Percentiles rank a stretch among this genome's conserved stretches.
These are phyloP conservation scores for Acleris cristana DNA, from an alignment of 2,888 invertebrate species.

Conservation along the genomic window DNA sequence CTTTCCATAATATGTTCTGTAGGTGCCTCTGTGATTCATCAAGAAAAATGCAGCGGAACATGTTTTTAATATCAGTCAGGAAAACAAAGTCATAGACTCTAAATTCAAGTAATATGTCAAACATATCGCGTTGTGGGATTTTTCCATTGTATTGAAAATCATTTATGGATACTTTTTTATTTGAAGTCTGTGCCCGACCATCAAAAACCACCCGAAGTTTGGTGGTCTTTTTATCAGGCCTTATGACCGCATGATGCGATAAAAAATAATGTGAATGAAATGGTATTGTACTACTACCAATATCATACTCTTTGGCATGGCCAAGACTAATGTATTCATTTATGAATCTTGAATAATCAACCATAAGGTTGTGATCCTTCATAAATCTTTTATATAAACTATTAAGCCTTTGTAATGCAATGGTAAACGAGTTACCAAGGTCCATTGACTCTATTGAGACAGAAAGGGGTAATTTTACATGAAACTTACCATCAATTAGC, in stretches of 20 bases:
- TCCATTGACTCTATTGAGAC: neutral
- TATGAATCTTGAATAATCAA: conserved; percentile 3
- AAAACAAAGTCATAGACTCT: neutral
- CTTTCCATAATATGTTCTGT: neutral
- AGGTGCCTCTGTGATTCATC: neutral
- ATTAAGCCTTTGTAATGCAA: conserved; percentile 1
- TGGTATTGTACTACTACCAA: neutral
- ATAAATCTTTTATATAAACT: neutral
- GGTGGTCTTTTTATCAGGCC: neutral
- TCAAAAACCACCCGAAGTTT: neutral
- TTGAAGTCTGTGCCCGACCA: neutral
- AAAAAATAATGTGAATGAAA: conserved; percentile 3
- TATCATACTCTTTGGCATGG: neutral
- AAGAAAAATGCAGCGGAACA: neutral
- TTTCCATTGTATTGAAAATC: conserved; percentile 5
- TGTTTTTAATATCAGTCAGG: neutral
- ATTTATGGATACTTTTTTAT: conserved; percentile 3
- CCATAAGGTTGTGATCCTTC: neutral
- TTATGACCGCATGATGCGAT: neutral
- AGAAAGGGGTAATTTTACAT: neutral
- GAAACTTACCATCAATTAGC: conserved; percentile 3
- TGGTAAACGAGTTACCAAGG: neutral
- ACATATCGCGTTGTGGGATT: conserved; percentile 1
- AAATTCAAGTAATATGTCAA: conserved; percentile 5
- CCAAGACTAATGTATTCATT: conserved; percentile 1